Conservation (phyloP, 2,888 invertebrate genomes). For the Apamea monoglypha region DNA sequence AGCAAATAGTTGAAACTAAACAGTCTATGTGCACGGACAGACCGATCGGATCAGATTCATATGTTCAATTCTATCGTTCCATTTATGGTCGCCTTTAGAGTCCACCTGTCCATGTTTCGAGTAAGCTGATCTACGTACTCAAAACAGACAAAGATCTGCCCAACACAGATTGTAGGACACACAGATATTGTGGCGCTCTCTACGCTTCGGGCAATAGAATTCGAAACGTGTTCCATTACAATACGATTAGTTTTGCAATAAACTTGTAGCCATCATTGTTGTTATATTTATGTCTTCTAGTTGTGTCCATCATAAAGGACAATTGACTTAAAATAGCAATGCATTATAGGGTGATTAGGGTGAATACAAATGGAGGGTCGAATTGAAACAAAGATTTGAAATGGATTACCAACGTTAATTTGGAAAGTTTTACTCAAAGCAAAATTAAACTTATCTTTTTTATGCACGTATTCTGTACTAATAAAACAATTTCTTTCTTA, state of each 20-base stretch:
- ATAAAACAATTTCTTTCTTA: background rate
- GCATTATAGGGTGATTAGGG: background rate
- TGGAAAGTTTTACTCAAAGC: background rate
- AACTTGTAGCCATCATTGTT: background rate
- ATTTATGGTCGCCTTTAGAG: background rate
- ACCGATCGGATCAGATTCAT: background rate
- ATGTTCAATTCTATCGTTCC: background rate
- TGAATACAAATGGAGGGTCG: background rate
- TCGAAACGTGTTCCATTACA: background rate
- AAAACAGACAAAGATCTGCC: background rate
- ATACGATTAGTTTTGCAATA: background rate
- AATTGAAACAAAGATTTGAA: background rate
- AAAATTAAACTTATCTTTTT: background rate
- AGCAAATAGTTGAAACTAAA: background rate
- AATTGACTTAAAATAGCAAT: background rate
- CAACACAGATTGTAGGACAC: background rate
- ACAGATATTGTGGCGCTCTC: background rate
- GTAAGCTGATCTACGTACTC: background rate
- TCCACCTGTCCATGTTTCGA: background rate
- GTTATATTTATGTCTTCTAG: background rate
- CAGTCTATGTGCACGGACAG: background rate
- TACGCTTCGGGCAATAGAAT: conserved; percentile 1
- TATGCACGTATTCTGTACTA: background rate
- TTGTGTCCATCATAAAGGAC: background rate
- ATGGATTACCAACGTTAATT: background rate